Evolutionary conservation across 1,140 invertebrate species (phyloP).

Genomic region (Charaxes varanes): DNA sequence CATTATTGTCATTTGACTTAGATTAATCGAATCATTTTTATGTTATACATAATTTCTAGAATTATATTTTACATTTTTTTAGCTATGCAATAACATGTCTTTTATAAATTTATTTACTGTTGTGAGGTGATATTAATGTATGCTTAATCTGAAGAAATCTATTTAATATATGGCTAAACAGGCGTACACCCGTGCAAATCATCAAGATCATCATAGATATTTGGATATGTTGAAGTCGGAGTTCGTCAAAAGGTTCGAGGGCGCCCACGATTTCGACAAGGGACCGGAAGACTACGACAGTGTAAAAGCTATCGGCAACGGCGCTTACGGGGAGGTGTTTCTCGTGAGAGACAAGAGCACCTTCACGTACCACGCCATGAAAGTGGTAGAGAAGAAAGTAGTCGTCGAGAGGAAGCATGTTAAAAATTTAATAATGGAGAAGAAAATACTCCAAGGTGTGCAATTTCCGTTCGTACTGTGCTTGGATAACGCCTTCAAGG

Average conservation of each 20-base stretch:
- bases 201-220: constrained; percentile 51
- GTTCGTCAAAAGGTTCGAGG: constrained; percentile 40
- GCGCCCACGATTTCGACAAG: constrained; percentile 23
- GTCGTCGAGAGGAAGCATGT: constrained; percentile 91
- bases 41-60: too few species aligned
- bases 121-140: too few species aligned
- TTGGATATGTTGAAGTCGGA: constrained; percentile 52
- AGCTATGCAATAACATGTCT: too few species aligned
- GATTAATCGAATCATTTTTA: too few species aligned
- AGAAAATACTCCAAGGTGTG: constrained; percentile 85
- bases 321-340: constrained; percentile 92
- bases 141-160: constrained; percentile 16
- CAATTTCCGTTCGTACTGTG: constrained; percentile 89
- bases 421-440: constrained; percentile 86
- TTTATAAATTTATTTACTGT: too few species aligned
- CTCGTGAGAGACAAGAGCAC: constrained; percentile 81
- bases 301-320: constrained; percentile 83
- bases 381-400: constrained; percentile 91
- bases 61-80: too few species aligned
- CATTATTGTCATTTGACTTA: too few species aligned
- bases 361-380: constrained; percentile 88
- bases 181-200: constrained; percentile 36
- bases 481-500: constrained; percentile 88
- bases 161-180: constrained; percentile 42
- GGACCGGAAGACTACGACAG: constrained; percentile 40